Percentiles rank a stretch among this genome's conserved stretches.
Evolutionary conservation across 1,140 invertebrate species (phyloP).

Genomic region (Euura lappo): DNA sequence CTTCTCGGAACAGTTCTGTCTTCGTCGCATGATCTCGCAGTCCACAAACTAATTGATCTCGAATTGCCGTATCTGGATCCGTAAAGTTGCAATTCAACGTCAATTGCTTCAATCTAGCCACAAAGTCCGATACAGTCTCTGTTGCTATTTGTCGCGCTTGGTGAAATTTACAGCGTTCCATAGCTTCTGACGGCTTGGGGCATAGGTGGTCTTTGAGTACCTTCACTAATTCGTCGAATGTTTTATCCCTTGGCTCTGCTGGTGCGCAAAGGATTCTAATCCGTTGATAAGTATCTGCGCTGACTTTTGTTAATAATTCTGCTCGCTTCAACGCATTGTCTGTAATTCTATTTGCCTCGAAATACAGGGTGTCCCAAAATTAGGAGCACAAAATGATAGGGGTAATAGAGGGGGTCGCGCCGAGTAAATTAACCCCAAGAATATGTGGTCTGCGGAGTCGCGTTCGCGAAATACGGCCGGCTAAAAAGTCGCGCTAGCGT

Average conservation of each 20-base stretch:
- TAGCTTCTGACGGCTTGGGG: conserved; percentile 17
- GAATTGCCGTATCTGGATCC: background rate
- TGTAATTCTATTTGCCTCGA: conserved; percentile 18
- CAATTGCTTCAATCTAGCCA: conserved; percentile 19
- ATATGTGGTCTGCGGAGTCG: too few species aligned
- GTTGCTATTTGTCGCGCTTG: conserved; percentile 16
- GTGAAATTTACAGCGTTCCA: conserved; percentile 23
- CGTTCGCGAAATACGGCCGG: too few species aligned
- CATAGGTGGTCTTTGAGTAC: conserved; percentile 22
- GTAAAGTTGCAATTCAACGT: conserved; percentile 20
- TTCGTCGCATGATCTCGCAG: conserved; percentile 11
- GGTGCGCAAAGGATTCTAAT: conserved; percentile 24
- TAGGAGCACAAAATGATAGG: too few species aligned
- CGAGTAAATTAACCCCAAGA: too few species aligned
- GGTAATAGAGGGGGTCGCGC: too few species aligned
- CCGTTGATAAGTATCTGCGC: conserved; percentile 19
- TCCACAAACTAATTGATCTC: conserved; percentile 23
- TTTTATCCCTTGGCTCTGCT: conserved; percentile 16
- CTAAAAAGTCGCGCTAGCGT: too few species aligned
- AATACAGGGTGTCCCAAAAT: too few species aligned
- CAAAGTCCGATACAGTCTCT: conserved; percentile 22
- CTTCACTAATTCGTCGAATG: conserved; percentile 12
- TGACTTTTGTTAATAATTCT: conserved; percentile 12
- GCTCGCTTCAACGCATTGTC: conserved; percentile 12
- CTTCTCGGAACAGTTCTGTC: conserved; percentile 15